Conservation (phyloP, 2,113 vertebrate genomes). For the Nipponia nippon region DNA sequence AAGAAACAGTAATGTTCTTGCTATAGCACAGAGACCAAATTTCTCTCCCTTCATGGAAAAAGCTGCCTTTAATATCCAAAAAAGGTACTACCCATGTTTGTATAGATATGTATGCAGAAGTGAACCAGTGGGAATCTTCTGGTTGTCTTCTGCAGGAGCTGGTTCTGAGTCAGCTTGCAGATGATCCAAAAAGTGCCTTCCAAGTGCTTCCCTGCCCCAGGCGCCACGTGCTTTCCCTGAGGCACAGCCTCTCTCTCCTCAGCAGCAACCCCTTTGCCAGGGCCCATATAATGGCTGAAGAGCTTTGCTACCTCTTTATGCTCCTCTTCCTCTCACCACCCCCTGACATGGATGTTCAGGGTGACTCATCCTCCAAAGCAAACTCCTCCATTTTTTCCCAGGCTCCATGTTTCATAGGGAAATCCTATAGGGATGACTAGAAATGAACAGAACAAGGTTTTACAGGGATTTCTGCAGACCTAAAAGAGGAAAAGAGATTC, state of each 20-base stretch:
- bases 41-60: neutral
- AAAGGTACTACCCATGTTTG: neutral
- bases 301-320: neutral
- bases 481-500: neutral
- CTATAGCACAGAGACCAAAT: neutral
- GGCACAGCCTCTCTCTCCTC: neutral
- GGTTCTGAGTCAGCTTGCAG: neutral
- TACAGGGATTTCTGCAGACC: neutral
- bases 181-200: neutral
- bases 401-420: neutral
- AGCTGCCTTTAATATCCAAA: neutral
- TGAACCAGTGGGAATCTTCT: neutral
- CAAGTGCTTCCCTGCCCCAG: neutral
- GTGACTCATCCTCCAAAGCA: neutral
- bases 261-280: neutral
- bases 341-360: neutral
- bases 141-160: neutral
- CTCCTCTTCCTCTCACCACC: neutral
- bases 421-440: neutral
- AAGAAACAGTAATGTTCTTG: neutral
- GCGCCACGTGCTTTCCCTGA: neutral
- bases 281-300: neutral
- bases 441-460: neutral
- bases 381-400: neutral
- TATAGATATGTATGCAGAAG: neutral